Base-by-base conservation (phyloP, 92 coral and sea anemone species). In the Chrysogorgia sp. region DNA sequence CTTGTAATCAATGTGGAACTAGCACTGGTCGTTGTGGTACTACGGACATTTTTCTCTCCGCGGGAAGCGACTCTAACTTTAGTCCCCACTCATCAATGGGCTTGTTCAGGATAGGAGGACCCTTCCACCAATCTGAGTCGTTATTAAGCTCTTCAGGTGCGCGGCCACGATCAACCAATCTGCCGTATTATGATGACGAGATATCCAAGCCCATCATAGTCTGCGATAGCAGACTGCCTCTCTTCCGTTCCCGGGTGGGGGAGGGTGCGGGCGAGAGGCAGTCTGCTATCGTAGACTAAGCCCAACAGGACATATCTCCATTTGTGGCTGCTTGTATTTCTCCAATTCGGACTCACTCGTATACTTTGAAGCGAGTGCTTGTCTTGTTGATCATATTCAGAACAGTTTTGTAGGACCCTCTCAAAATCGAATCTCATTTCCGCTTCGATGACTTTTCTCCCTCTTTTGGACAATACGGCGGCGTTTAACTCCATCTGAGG, bases 401-500 rank as follows among this genome's bases (percentile, higher is more conserved):
- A 7, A 85, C 92, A 21, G 92, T 89, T 68, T 21, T 89, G 93
- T 29, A 86, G 67, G 25, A 77, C 84, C 20, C 55, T 68, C 65
- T 82, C 90, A 37, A 89, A 89, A 1, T 84, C 60, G 69, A 74
- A 65, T 45, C 83, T 82, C 90, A 82, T 79, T 70, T 86, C 90
- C 41, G 58, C 70, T 57, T 86, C 87, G 10, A 89, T 82, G 22
- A 89, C 88, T 55, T 86, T 82, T 28, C 88, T 71, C 14, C 85
- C 88, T 86, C 84, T 66, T 55, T 89, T 86, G 47, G 88, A 83
- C 63, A 83, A 66, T 34, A 85, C 88, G 30, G 86, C 86, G 9
- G 74, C 90, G 47, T 82, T 77, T 77, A 0, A 12, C 67, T 86
- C 90, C 88, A 89, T 86, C 52, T 86, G 85, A 5, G 93, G 90